Evolutionary conservation across 2,888 invertebrate genomes (phyloP), one percentile per base, ranked within the genome.

Genomic region (Galerucella pusilla): DNA sequence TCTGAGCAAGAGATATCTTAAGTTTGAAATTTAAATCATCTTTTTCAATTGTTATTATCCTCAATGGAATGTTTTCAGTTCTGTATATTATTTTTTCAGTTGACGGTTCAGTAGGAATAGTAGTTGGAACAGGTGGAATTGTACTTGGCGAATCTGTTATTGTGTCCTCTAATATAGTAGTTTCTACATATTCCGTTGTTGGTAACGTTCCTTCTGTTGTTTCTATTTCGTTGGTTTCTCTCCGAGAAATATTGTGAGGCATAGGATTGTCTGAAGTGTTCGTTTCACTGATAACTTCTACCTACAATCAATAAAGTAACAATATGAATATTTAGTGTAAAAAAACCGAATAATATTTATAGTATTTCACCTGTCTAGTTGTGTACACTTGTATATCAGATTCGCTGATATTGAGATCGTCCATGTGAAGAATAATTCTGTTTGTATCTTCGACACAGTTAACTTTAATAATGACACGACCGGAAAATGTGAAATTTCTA

Each of bases 1-100:
- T 79, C 5, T 89, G 85, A 20, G 86, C 89, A 60, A 85, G 76
- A 66, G 85, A 85, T 57, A 89, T 87, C 42, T 83, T 84, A 28
- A 89, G 81, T 78, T 87, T 88, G 71, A 86, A 87, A 71, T 88
- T 88, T 64, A 86, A 80, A 71, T 84, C 84, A 80, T 88, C 83
- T 73, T 85, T 86, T 68, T 85, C 82, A 14, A 87, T 81, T 74
- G 85, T 83, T 63, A 85, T 80, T 25, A 86, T 83, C 54, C 84
- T 74, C 28, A 80, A 54, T 2, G 76, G 52, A 20, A 78, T 68
- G 5, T 77, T 54, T 66, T 83, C 77, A 12, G 78, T 77, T 66
- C 71, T 73, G 20, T 78, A 74, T 6, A 78, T 12, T 14, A 79
- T 75, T 70, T 69, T 74, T 70, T 77, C 77, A 11, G 74, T 76